Evolutionary conservation across 2,797 vertebrate genomes (phyloP).

Genomic region (Danio albolineatus): DNA sequence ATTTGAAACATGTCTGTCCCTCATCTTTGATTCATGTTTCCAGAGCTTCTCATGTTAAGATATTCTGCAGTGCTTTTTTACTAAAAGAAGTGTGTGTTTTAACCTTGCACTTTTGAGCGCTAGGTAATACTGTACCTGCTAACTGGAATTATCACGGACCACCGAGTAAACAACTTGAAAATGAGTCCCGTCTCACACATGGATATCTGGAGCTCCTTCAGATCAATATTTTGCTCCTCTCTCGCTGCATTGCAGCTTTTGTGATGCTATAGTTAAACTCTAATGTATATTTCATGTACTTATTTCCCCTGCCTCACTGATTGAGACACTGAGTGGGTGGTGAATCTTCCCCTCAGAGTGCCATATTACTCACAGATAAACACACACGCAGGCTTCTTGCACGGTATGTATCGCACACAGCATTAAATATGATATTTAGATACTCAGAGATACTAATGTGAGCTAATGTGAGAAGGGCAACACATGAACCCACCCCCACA

Average conservation of each 20-base stretch:
- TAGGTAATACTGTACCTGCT: not conserved
- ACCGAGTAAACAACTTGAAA: not conserved
- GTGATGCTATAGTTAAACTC: conserved; percentile 44
- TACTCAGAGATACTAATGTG: conserved; percentile 6
- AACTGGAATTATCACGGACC: conserved; percentile 4
- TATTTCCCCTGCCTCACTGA: conserved; percentile 41
- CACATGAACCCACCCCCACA: conserved; percentile 2
- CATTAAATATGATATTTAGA: conserved; percentile 6
- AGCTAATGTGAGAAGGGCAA: conserved; percentile 15
- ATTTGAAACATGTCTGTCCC: not conserved
- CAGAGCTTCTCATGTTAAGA: not conserved
- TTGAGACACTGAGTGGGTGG: conserved; percentile 30
- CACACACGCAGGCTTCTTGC: conserved; percentile 12
- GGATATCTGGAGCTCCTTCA: conserved; percentile 1
- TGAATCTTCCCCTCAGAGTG: conserved; percentile 21
- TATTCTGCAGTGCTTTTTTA: not conserved
- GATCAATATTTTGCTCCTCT: not conserved
- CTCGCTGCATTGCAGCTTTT: conserved; percentile 21
- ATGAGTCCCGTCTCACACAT: not conserved
- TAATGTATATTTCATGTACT: conserved; percentile 60
- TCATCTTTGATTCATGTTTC: conserved; percentile 1
- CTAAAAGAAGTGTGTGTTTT: not conserved
- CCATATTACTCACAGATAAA: conserved; percentile 24
- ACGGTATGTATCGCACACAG: not conserved
- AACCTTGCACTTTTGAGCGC: not conserved